A percentile compares a stretch with the other conserved stretches of the same genome.
Conservation (phyloP, 1,140 invertebrate genomes). For the Matsumurasca onukii region DNA sequence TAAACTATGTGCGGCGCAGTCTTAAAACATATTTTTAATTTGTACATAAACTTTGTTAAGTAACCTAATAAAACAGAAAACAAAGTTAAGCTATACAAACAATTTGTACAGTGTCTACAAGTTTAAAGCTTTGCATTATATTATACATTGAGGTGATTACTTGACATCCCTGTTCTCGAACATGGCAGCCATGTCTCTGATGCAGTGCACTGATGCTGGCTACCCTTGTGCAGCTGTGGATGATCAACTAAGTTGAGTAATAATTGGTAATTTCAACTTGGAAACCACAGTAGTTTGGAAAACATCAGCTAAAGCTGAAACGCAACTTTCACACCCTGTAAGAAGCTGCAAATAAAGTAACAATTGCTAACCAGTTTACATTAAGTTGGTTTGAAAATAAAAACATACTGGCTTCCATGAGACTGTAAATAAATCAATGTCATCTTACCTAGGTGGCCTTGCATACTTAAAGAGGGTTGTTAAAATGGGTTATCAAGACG, state of each 20-base stretch:
- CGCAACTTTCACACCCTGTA: not conserved
- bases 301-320: not conserved
- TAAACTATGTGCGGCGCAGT: too few species aligned
- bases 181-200: conserved; percentile 75
- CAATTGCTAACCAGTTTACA: not conserved
- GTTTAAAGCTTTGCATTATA: too few species aligned
- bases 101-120: too few species aligned
- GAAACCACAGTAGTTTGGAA: not conserved
- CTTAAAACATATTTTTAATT: too few species aligned
- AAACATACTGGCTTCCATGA: not conserved
- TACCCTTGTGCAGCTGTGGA: conserved; percentile 37
- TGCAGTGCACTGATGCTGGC: conserved; percentile 62
- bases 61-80: too few species aligned
- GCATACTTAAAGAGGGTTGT: too few species aligned
- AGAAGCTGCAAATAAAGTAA: not conserved
- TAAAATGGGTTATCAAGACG: too few species aligned
- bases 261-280: not conserved
- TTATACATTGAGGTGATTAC: conserved; percentile 13
- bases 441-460: not conserved
- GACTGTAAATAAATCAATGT: not conserved
- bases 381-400: not conserved
- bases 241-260: conserved; percentile 35
- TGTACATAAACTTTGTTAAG: too few species aligned
- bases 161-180: conserved; percentile 57
- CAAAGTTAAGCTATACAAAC: too few species aligned